A percentile compares a stretch with the other conserved stretches of the same genome.
Conservation (phyloP, 2,113 vertebrate genomes). For the Anoura caudifer region DNA sequence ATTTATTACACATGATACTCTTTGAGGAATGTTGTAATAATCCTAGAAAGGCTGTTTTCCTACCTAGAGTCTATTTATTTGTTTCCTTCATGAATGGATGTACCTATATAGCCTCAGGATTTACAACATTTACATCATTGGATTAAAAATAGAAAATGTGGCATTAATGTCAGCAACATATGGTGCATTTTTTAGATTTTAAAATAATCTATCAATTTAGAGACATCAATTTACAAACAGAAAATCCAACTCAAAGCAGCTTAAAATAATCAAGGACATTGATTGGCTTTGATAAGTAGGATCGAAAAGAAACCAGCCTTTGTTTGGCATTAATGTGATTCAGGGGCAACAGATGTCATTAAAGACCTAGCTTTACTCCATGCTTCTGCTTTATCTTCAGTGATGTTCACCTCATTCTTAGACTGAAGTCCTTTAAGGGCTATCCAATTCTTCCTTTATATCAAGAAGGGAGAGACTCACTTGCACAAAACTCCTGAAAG, state of each 20-base stretch:
- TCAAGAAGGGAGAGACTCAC: not conserved
- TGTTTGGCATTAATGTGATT: not conserved
- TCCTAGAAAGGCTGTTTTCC: not conserved
- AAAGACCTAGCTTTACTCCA: not conserved
- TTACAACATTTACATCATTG: constrained; percentile 17
- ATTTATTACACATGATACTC: constrained; percentile 7
- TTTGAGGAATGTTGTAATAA: not conserved
- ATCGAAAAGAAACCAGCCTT: not conserved
- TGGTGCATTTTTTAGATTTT: not conserved
- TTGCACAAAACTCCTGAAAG: not conserved
- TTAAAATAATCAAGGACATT: not conserved
- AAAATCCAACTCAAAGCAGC: not conserved
- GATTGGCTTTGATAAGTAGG: not conserved
- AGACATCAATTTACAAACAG: not conserved
- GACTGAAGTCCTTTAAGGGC: not conserved
- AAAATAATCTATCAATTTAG: not conserved
- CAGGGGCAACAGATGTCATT: not conserved
- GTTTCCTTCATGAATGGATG: constrained; percentile 30
- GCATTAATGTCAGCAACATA: not conserved
- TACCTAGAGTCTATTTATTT: constrained; percentile 14
- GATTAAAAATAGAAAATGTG: not conserved
- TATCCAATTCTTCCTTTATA: not conserved
- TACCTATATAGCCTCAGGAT: not conserved
- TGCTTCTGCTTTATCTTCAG: not conserved
- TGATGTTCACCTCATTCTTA: not conserved